Evolutionary conservation across 1,140 invertebrate genomes (phyloP).

Genomic region (Laodelphax striatellus): DNA sequence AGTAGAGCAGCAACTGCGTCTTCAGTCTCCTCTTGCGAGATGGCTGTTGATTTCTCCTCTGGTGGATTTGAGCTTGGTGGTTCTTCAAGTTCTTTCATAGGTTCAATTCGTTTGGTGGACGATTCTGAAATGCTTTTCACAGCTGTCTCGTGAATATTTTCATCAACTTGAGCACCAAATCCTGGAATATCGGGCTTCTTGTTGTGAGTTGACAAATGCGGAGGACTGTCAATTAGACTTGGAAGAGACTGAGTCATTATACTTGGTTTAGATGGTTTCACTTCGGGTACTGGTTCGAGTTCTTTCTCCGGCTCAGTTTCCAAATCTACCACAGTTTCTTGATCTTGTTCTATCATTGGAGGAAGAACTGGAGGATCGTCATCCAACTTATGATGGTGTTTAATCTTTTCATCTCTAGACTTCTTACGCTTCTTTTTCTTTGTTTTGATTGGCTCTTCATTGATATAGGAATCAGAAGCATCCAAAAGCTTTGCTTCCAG

Average conservation of each 20-base stretch:
- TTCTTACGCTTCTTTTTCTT: conserved; percentile 75
- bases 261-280: background rate
- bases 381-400: conserved; percentile 48
- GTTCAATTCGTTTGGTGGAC: conserved; percentile 23
- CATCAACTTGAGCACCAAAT: conserved; percentile 48
- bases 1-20: conserved; percentile 79
- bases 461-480: conserved; percentile 35
- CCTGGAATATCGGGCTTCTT: conserved; percentile 52
- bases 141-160: conserved; percentile 64
- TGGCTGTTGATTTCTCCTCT: conserved; percentile 68
- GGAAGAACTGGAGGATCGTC: conserved; percentile 7
- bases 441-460: conserved; percentile 25
- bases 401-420: conserved; percentile 61
- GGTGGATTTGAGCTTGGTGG: conserved; percentile 37
- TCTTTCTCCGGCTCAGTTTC: conserved; percentile 18
- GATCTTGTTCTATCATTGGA: conserved; percentile 18
- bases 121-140: conserved; percentile 59
- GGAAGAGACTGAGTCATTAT: conserved; percentile 33
- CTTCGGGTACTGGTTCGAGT: conserved; percentile 3
- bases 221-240: conserved; percentile 35
- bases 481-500: conserved; percentile 65
- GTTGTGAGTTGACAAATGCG: conserved; percentile 22
- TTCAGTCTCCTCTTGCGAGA: conserved; percentile 85
- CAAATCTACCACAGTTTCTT: conserved; percentile 9
- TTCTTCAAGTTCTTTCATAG: conserved; percentile 28